Percentiles rank a stretch among this genome's conserved stretches.
phyloP scores from a whole-genome alignment of 2,113 vertebrate genomes.

The Craseonycteris thonglongyai region DNA sequence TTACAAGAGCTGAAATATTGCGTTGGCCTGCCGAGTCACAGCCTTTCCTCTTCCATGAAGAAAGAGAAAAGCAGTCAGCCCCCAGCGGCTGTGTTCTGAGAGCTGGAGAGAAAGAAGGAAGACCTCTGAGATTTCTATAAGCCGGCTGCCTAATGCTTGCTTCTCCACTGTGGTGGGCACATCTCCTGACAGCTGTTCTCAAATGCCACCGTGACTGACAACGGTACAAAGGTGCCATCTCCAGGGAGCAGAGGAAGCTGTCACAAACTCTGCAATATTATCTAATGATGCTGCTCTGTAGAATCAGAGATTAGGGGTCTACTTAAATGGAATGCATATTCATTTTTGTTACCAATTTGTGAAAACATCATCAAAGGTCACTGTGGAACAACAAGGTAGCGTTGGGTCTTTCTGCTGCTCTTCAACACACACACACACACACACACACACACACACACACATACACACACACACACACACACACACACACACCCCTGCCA shows the following conservation, averaged over 20 bases:
- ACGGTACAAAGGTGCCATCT: constrained; percentile 59
- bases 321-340: constrained; percentile 67
- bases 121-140: constrained; percentile 63
- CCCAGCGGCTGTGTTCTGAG: neutral
- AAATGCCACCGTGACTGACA: constrained; percentile 65
- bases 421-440: neutral
- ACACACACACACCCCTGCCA: neutral
- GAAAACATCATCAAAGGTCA: neutral
- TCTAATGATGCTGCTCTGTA: constrained; percentile 75
- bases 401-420: neutral
- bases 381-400: neutral
- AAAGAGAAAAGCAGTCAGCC: constrained; percentile 59
- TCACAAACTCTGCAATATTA: constrained; percentile 74
- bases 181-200: constrained; percentile 75
- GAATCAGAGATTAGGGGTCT: constrained; percentile 72
- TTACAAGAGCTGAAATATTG: constrained; percentile 61
- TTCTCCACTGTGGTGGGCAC: constrained; percentile 62
- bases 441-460: neutral
- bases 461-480: neutral
- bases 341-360: constrained; percentile 47
- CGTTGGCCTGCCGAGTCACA: constrained; percentile 46
- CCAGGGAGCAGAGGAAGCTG: constrained; percentile 68
- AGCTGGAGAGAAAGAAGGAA: neutral
- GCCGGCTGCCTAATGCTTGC: constrained; percentile 52
- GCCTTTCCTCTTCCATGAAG: constrained; percentile 38